Evolutionary conservation across 2,797 vertebrate genomes (phyloP).

Genomic region (Rhinogobio ventralis): DNA sequence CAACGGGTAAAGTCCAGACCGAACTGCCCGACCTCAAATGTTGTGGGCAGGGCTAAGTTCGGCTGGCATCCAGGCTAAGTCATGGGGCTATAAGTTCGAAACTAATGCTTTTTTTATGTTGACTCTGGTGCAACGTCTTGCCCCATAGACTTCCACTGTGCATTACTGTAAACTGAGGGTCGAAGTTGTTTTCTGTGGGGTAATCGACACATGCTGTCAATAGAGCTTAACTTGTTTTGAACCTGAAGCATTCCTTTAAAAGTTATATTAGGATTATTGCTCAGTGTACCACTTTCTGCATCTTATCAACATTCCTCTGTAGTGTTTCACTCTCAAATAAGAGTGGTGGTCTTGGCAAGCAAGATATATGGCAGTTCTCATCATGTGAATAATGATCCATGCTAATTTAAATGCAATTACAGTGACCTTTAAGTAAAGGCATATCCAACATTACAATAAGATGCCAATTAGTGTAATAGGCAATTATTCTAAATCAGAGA

Average conservation of each 20-base stretch:
- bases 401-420: constrained; percentile 52
- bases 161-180: neutral
- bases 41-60: too few relatives aligned
- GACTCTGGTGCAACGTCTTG: neutral
- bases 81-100: neutral
- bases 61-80: too few relatives aligned
- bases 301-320: neutral
- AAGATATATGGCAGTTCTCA: constrained; percentile 34
- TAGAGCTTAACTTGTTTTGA: neutral
- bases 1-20: too few relatives aligned
- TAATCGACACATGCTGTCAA: neutral
- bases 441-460: constrained; percentile 53
- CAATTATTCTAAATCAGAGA: constrained; percentile 44
- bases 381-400: constrained; percentile 55
- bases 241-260: neutral
- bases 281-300: neutral
- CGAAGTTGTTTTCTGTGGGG: neutral
- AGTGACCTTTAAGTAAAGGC: constrained; percentile 63
- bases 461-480: constrained; percentile 41
- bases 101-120: neutral
- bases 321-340: constrained; percentile 18
- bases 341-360: neutral
- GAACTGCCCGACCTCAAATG: too few relatives aligned
- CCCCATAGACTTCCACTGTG: neutral
- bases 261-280: neutral